These are phyloP conservation scores for Atta cephalotes DNA, from an alignment of 1,140 invertebrate genomes.

Conservation along the genomic window DNA sequence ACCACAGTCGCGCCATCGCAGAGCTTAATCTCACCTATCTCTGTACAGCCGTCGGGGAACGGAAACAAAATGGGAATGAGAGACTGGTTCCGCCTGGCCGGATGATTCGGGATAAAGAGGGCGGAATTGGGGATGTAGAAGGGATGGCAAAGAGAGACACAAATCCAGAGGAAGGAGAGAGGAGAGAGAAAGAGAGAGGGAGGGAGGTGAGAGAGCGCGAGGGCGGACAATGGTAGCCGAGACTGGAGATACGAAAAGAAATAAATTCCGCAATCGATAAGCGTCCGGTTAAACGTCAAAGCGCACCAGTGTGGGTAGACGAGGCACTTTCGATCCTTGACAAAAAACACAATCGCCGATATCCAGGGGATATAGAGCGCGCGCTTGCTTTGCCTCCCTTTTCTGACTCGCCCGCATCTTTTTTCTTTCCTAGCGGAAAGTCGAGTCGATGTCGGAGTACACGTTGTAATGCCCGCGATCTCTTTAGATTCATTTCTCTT, in stretches of 20 bases:
- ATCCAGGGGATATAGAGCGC: constrained; percentile 60
- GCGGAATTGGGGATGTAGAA: constrained; percentile 64
- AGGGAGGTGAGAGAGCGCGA: neutral
- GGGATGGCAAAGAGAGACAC: constrained; percentile 62
- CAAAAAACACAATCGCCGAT: constrained; percentile 73
- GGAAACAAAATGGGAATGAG: constrained; percentile 74
- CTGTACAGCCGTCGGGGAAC: constrained; percentile 56
- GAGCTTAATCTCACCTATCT: constrained; percentile 78
- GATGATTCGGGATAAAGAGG: constrained; percentile 74
- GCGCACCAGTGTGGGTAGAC: constrained; percentile 63
- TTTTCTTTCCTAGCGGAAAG: constrained; percentile 45
- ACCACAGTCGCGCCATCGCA: constrained; percentile 70
- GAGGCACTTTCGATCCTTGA: constrained; percentile 71
- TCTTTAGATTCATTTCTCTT: constrained; percentile 48
- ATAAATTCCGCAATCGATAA: constrained; percentile 79
- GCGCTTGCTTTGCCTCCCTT: constrained; percentile 41
- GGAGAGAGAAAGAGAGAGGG: constrained; percentile 3
- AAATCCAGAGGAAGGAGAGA: constrained; percentile 18
- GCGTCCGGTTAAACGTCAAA: constrained; percentile 74
- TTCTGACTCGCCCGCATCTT: constrained; percentile 37
- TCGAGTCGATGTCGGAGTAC: constrained; percentile 51
- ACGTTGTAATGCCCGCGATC: constrained; percentile 63
- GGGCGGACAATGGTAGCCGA: constrained; percentile 61
- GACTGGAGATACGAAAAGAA: constrained; percentile 74
- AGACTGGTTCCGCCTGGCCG: constrained; percentile 56